Percentiles rank a stretch among this genome's conserved stretches.
These are phyloP conservation scores for Drosophila kanekoi DNA, from an alignment of 2,888 invertebrate genomes.

Conservation along the genomic window DNA sequence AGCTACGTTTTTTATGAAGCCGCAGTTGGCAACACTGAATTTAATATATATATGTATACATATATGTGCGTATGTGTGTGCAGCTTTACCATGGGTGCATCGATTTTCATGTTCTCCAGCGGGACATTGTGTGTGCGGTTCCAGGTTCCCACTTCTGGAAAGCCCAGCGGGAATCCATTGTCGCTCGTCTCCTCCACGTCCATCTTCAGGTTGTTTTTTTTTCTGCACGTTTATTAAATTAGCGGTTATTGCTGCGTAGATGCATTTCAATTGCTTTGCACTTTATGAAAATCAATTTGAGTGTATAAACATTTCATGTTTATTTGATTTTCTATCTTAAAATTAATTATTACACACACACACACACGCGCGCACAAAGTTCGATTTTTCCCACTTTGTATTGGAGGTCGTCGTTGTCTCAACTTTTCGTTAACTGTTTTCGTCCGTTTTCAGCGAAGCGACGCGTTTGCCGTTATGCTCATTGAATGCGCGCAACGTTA, in stretches of 20 bases:
- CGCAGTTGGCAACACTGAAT: too few species aligned
- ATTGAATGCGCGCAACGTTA: slow-evolving; percentile 15
- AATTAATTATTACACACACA: slow-evolving; percentile 54
- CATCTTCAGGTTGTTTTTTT: slow-evolving; percentile 42
- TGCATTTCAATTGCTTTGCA: slow-evolving; percentile 46
- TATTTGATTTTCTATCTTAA: slow-evolving; percentile 46
- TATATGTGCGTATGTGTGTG: background rate
- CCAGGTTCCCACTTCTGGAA: slow-evolving; percentile 86
- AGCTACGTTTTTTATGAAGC: too few species aligned
- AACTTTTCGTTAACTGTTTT: slow-evolving; percentile 53
- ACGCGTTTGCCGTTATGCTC: slow-evolving; percentile 24
- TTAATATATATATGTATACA: too few species aligned
- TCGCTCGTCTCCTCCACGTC: slow-evolving; percentile 77
- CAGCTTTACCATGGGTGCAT: slow-evolving; percentile 88
- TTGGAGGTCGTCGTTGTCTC: slow-evolving; percentile 65
- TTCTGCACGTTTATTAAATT: slow-evolving; percentile 43
- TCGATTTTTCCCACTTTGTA: slow-evolving; percentile 79
- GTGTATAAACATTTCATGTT: slow-evolving; percentile 28
- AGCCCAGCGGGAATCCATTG: slow-evolving; percentile 75
- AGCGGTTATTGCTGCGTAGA: slow-evolving; percentile 30
- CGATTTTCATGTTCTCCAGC: slow-evolving; percentile 90
- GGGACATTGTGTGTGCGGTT: slow-evolving; percentile 88
- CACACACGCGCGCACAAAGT: slow-evolving; percentile 59
- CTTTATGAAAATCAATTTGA: slow-evolving; percentile 30
- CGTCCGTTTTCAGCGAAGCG: slow-evolving; percentile 29